Evolutionary conservation across 2,113 vertebrate genomes (phyloP).

Genomic region (Nothobranchius kuhntae): DNA sequence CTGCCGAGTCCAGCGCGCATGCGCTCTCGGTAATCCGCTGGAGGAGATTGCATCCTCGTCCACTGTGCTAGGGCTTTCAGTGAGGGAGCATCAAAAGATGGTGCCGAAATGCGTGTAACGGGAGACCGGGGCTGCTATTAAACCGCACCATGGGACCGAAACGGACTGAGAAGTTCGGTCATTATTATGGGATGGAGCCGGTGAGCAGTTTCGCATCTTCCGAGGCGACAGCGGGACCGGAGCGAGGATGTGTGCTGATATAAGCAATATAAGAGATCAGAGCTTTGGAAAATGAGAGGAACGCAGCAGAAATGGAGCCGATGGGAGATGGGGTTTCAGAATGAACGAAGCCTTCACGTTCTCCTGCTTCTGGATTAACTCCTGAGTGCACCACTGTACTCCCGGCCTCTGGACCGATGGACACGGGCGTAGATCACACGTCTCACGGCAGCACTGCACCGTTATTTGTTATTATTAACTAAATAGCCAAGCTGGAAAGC

Average conservation of each 20-base stretch:
- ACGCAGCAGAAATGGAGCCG: slow-evolving; percentile 38
- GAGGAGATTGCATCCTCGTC: slow-evolving; percentile 68
- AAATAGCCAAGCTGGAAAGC: not conserved
- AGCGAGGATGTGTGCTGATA: slow-evolving; percentile 47
- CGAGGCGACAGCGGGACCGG: slow-evolving; percentile 49
- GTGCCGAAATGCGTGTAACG: not conserved
- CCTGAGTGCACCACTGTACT: not conserved
- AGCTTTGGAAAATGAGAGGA: slow-evolving; percentile 48
- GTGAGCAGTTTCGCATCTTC: slow-evolving; percentile 17
- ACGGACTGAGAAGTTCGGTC: not conserved
- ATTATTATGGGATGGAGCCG: slow-evolving; percentile 22
- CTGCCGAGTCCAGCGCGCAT: slow-evolving; percentile 67
- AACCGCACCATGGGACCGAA: slow-evolving; percentile 4
- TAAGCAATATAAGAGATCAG: slow-evolving; percentile 30
- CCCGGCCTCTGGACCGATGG: slow-evolving; percentile 37
- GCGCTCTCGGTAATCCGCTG: slow-evolving; percentile 77
- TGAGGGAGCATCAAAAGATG: slow-evolving; percentile 44
- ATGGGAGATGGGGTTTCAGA: slow-evolving; percentile 21
- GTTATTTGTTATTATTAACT: slow-evolving; percentile 5
- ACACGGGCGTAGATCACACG: slow-evolving; percentile 21
- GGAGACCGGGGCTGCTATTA: not conserved
- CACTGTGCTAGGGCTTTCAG: slow-evolving; percentile 58
- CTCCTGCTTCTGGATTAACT: not conserved
- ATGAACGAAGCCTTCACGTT: slow-evolving; percentile 7
- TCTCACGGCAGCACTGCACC: slow-evolving; percentile 7